Conservation (phyloP, 2,797 vertebrate genomes). For the Eurystomus glaucurus region DNA sequence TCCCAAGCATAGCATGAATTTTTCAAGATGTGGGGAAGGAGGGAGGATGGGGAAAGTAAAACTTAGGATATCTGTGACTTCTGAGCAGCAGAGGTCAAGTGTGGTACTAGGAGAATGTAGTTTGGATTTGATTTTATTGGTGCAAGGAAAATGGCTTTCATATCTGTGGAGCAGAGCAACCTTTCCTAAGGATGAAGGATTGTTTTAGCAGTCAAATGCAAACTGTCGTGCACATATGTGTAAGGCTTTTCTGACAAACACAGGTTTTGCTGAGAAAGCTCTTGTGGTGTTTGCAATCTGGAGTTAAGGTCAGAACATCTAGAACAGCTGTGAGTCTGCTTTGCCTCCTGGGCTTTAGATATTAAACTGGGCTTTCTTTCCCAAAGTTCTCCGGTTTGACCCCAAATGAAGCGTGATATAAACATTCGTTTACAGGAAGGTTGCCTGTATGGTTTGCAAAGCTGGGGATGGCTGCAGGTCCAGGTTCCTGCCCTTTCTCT, state of each 20-base stretch:
- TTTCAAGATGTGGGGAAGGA: not conserved
- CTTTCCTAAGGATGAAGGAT: not conserved
- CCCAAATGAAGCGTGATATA: not conserved
- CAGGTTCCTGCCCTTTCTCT: not conserved
- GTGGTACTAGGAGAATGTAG: accelerated
- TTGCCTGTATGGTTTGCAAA: accelerated
- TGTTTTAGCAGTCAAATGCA: not conserved
- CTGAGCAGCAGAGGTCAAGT: not conserved
- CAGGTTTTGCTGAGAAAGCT: not conserved
- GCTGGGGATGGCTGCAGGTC: not conserved
- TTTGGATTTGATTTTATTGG: not conserved
- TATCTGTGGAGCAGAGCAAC: not conserved
- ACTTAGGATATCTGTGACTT: not conserved
- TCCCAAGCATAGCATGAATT: not conserved
- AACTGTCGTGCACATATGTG: not conserved
- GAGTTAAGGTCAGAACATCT: not conserved
- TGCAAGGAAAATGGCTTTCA: not conserved
- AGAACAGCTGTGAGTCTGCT: not conserved
- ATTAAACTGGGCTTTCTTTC: not conserved
- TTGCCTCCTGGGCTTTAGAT: not conserved
- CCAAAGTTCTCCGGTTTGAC: not conserved
- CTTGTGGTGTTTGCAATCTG: not conserved
- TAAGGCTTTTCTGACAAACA: not conserved
- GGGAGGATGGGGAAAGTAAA: not conserved
- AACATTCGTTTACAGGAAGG: not conserved